Conservation (phyloP, 2,888 invertebrate species). For the Neuroscelio doddi region DNA sequence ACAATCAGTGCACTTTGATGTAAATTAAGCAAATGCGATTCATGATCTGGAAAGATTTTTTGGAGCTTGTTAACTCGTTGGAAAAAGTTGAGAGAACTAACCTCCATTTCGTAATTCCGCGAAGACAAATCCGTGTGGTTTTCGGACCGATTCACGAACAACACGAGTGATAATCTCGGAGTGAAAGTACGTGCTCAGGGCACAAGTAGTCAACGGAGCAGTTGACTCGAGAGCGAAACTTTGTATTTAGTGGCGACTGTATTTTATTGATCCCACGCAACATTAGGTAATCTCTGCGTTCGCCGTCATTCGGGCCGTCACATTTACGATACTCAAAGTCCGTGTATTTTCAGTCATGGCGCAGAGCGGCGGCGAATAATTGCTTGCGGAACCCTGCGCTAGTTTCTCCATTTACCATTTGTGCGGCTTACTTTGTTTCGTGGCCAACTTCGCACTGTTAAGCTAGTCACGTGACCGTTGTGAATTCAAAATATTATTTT, state of each 20-base stretch:
- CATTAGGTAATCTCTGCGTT: constrained; percentile 46
- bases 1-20: too few relatives aligned
- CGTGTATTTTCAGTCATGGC: constrained; percentile 48
- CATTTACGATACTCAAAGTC: constrained; percentile 44
- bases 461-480: not conserved
- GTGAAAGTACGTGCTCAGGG: constrained; percentile 27
- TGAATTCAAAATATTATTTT: too few relatives aligned
- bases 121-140: constrained; percentile 12
- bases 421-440: constrained; percentile 23
- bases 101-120: constrained; percentile 35
- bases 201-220: constrained; percentile 7
- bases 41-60: too few relatives aligned
- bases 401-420: constrained; percentile 48
- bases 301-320: constrained; percentile 37
- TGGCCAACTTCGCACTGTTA: constrained; percentile 23
- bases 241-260: constrained; percentile 17
- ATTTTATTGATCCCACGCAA: constrained; percentile 40
- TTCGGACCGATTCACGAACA: constrained; percentile 18
- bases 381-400: constrained; percentile 42
- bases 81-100: constrained; percentile 25
- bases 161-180: constrained; percentile 22
- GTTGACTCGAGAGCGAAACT: constrained; percentile 3
- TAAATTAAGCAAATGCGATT: too few relatives aligned
- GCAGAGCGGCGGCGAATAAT: constrained; percentile 8
- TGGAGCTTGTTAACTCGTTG: too few relatives aligned